phyloP scores from a whole-genome alignment of 2,888 invertebrate species.

The Thymelicus acteon region DNA sequence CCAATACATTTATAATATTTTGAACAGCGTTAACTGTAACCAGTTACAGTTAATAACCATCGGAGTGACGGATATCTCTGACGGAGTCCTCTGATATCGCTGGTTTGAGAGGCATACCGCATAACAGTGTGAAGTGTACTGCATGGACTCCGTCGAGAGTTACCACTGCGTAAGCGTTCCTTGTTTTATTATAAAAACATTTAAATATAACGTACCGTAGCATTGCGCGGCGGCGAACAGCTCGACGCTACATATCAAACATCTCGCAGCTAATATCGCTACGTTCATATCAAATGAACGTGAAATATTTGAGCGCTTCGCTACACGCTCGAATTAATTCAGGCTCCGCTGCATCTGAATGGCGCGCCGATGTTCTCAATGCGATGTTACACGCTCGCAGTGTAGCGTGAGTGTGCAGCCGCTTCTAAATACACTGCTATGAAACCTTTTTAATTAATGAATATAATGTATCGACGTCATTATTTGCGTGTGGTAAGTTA shows the following conservation, averaged over 20 bases:
- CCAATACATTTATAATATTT: too few species aligned
- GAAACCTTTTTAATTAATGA: slow-evolving; percentile 3
- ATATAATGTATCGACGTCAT: not conserved
- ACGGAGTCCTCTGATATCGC: too few species aligned
- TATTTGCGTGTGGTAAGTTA: too few species aligned
- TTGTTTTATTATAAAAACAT: too few species aligned
- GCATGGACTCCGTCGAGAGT: too few species aligned
- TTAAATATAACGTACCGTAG: too few species aligned
- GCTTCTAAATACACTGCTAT: slow-evolving; percentile 3
- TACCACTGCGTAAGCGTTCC: too few species aligned
- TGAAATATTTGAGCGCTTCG: slow-evolving; percentile 13
- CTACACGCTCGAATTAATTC: slow-evolving; percentile 23
- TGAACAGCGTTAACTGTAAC: too few species aligned
- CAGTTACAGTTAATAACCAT: too few species aligned
- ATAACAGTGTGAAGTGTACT: too few species aligned
- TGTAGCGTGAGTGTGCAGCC: slow-evolving; percentile 3
- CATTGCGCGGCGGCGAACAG: not conserved
- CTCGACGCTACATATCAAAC: not conserved
- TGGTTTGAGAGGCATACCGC: too few species aligned
- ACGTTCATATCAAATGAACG: slow-evolving; percentile 11
- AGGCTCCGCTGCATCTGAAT: slow-evolving; percentile 8
- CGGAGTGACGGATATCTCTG: too few species aligned
- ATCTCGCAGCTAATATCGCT: slow-evolving; percentile 7
- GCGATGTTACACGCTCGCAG: not conserved
- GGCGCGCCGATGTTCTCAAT: slow-evolving; percentile 8